Percentiles rank a stretch among this genome's conserved stretches.
Conservation (phyloP, 2,797 vertebrate genomes). For the Monodelphis domestica region DNA sequence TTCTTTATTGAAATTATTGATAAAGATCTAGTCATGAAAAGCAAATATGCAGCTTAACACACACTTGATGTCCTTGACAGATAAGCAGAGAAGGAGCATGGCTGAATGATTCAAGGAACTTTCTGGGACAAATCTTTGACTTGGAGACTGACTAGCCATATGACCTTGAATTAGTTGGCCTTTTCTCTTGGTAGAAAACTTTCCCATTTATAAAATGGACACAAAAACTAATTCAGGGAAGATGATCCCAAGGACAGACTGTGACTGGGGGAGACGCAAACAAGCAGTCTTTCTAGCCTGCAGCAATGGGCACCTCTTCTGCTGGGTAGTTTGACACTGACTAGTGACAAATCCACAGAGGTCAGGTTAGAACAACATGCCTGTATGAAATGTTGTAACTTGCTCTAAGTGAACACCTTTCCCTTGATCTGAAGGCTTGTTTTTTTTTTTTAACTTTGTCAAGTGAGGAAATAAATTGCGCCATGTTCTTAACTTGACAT, state of each 20-base stretch:
- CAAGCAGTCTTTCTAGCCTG: constrained; percentile 27
- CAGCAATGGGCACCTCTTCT: constrained; percentile 19
- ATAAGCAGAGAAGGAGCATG: constrained; percentile 39
- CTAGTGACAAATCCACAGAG: not conserved
- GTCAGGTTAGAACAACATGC: not conserved
- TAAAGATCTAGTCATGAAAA: constrained; percentile 74
- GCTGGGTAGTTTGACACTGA: constrained; percentile 22
- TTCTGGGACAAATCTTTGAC: constrained; percentile 27
- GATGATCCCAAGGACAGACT: not conserved
- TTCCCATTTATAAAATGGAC: constrained; percentile 42
- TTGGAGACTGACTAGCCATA: not conserved
- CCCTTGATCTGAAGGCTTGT: constrained; percentile 34
- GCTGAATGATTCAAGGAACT: not conserved
- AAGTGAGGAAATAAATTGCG: constrained; percentile 9
- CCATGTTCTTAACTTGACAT: not conserved
- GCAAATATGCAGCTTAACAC: constrained; percentile 51
- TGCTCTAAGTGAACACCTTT: constrained; percentile 31
- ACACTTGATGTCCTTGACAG: constrained; percentile 57
- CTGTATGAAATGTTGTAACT: constrained; percentile 23
- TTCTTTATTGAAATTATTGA: constrained; percentile 78
- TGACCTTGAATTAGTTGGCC: constrained; percentile 25
- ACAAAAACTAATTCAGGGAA: constrained; percentile 9
- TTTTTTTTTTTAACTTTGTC: constrained; percentile 5
- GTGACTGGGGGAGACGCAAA: no score
- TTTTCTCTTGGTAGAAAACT: constrained; percentile 13